phyloP scores from a whole-genome alignment of 2,113 vertebrate genomes.

The Hystrix cristata region DNA sequence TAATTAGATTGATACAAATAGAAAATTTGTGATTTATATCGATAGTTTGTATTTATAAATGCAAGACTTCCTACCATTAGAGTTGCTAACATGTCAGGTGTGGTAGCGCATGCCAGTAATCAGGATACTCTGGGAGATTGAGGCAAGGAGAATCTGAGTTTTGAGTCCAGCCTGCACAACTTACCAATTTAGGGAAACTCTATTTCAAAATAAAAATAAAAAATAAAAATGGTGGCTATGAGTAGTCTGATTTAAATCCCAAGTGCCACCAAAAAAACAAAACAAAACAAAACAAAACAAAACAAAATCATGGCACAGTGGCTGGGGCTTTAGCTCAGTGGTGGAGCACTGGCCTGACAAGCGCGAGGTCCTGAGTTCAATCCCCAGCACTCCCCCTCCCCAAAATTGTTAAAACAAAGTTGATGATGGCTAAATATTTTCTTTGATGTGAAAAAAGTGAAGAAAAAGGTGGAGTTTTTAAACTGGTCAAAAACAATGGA shows the following conservation, averaged over 20 bases:
- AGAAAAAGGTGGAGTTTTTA: background rate
- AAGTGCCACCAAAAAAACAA: background rate
- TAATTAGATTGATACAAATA: background rate
- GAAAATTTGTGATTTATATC: background rate
- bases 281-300: background rate
- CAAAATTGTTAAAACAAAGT: background rate
- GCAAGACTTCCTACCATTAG: background rate
- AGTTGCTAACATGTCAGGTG: background rate
- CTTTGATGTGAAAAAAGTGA: background rate
- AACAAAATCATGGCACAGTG: too few relatives aligned
- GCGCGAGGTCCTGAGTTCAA: too few relatives aligned
- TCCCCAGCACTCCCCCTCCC: too few relatives aligned
- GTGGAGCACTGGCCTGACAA: too few relatives aligned
- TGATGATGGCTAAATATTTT: background rate
- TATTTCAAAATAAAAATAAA: background rate
- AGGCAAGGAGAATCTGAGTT: background rate
- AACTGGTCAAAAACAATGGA: background rate
- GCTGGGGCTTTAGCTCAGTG: too few relatives aligned
- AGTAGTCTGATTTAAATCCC: background rate
- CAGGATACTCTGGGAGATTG: background rate
- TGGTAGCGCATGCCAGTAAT: background rate
- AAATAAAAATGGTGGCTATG: background rate
- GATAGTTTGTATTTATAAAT: background rate
- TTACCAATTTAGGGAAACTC: too few relatives aligned
- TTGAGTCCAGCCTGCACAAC: background rate